Evolutionary conservation across 2,888 invertebrate species (phyloP), one percentile per base, ranked within the genome.

Genomic region (Drosophila fungiperda): DNA sequence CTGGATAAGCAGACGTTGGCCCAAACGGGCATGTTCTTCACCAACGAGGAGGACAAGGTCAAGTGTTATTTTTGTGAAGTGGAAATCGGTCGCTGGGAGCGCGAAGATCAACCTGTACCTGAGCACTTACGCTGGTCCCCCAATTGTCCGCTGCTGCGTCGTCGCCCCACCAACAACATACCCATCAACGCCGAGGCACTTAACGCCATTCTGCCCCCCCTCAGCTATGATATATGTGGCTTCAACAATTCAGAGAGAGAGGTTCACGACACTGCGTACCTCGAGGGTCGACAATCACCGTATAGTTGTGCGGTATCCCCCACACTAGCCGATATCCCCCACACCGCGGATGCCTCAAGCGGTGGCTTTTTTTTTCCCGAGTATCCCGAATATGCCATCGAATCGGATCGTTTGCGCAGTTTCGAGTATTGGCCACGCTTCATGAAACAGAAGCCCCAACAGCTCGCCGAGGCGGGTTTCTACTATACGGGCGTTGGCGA

Each of bases 401-500:
- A 95, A 70, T 95, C 96, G 57, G 95, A 96, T 12, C 95, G 98
- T 40, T 90, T 97, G 49, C 94, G 95, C 68, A 95, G 96, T 26
- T 98, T 96, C 91, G 94, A 94, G 55, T 95, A 95, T 74, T 99
- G 98, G 98, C 98, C 98, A 0, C 95, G 95, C 64, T 95, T 95
- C 59, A 95, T 97, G 93, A 95, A 95, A 73, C 97, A 98, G 90
- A 96, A 95, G 75, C 97, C 98, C 1, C 95, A 96, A 70, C 95
- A 96, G 66, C 94, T 99, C 62, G 96, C 97, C 15, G 96, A 97
- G 79, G 98, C 98, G 48, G 99, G 99, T 40, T 98, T 99, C 93
- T 98, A 96, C 92, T 98, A 98, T 91, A 96, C 97, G 11, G 98
- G 98, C 80, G 95, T 95, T 73, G 96, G 96, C 48, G 99, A 99